These are phyloP conservation scores for Caradrina kadenii DNA, from an alignment of 2,888 invertebrate species.

Conservation along the genomic window DNA sequence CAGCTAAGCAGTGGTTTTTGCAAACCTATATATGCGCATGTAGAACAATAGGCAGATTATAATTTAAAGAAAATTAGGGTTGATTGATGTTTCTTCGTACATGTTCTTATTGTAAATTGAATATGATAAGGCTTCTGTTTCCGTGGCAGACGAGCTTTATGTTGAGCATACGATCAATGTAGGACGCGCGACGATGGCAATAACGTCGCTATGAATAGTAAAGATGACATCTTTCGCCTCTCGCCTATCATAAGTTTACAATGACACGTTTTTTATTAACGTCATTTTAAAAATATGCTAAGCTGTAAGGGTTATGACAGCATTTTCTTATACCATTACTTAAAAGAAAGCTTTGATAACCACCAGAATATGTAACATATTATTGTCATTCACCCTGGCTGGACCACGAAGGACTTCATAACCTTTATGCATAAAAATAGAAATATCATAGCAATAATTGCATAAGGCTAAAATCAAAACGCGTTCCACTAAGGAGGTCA, in stretches of 20 bases:
- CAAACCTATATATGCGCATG: constrained; percentile 10
- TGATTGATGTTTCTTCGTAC: constrained; percentile 39
- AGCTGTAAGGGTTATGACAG: not conserved
- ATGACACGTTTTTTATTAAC: constrained; percentile 31
- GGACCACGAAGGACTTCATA: constrained; percentile 71
- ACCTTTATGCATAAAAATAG: constrained; percentile 73
- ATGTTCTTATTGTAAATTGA: constrained; percentile 64
- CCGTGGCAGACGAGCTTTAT: constrained; percentile 69
- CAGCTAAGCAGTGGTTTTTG: constrained; percentile 19
- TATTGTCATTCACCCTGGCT: constrained; percentile 70
- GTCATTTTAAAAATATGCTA: constrained; percentile 26
- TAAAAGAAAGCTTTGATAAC: constrained; percentile 18
- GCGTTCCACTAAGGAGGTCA: constrained; percentile 83
- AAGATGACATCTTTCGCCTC: constrained; percentile 55
- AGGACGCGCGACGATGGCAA: constrained; percentile 63
- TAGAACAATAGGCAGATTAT: constrained; percentile 2
- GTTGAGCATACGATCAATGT: constrained; percentile 69
- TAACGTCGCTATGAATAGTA: constrained; percentile 72
- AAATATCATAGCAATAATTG: constrained; percentile 75
- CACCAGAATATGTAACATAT: constrained; percentile 9
- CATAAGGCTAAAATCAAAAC: constrained; percentile 80
- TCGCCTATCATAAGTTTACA: constrained; percentile 30
- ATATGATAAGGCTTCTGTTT: constrained; percentile 67
- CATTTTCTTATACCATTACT: not conserved
- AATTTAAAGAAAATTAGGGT: constrained; percentile 21